phyloP scores from a whole-genome alignment of 2,888 invertebrate species.

The Lepidonotus clava region DNA sequence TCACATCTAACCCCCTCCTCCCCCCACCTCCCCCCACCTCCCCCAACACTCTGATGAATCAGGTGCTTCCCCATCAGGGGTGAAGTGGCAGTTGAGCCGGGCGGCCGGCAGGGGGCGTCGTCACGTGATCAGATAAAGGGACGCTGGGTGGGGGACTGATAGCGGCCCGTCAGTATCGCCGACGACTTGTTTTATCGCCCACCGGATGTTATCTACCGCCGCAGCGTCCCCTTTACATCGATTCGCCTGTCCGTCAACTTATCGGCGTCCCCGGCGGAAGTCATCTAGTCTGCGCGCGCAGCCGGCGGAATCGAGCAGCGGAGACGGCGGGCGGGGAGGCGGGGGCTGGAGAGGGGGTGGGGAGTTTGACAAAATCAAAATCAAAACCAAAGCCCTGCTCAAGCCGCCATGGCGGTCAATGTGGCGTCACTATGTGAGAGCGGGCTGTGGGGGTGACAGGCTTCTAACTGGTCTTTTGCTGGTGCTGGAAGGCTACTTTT shows the following conservation, averaged over 20 bases:
- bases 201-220: conserved; percentile 28
- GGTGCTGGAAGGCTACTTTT: neutral
- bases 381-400: no score
- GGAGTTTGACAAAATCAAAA: no score
- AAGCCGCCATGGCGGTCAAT: no score
- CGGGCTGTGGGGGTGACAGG: no score
- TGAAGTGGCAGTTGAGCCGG: conserved; percentile 38
- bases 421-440: no score
- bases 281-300: neutral
- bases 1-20: neutral
- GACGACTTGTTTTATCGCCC: conserved; percentile 36
- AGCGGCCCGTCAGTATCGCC: neutral
- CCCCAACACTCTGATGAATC: neutral
- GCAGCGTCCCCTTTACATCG: conserved; percentile 4
- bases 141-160: conserved; percentile 6
- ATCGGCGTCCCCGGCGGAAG: conserved; percentile 18
- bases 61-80: conserved; percentile 16
- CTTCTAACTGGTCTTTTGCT: no score
- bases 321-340: no score
- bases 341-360: no score
- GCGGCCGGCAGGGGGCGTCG: neutral
- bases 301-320: no score
- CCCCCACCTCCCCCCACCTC: neutral
- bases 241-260: conserved; percentile 14
- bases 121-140: conserved; percentile 43